Conservation (phyloP, 2,797 vertebrate species). For the Sardinella longiceps region DNA sequence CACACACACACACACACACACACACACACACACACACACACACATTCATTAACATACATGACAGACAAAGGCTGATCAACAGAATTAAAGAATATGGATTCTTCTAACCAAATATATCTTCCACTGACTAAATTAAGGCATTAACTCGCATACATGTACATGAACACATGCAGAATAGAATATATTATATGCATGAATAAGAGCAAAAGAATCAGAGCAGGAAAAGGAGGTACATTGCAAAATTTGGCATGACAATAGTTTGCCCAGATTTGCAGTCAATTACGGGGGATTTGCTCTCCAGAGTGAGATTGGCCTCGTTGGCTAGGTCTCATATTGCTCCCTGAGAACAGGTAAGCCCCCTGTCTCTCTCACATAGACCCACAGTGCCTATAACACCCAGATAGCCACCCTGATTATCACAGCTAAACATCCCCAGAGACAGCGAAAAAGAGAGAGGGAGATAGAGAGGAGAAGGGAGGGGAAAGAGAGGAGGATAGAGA, state of each 20-base stretch:
- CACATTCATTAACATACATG: background rate
- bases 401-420: slow-evolving; percentile 49
- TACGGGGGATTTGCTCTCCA: slow-evolving; percentile 74
- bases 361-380: slow-evolving; percentile 42
- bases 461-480: background rate
- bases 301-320: slow-evolving; percentile 44
- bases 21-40: background rate
- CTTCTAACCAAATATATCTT: no score
- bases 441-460: background rate
- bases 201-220: slow-evolving; percentile 6
- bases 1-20: background rate
- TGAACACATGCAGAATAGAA: background rate
- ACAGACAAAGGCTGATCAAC: no score
- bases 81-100: no score
- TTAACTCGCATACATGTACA: background rate
- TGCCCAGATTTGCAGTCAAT: slow-evolving; percentile 79
- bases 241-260: slow-evolving; percentile 53
- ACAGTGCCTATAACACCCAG: background rate
- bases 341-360: slow-evolving; percentile 72
- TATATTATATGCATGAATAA: slow-evolving; percentile 17
- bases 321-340: slow-evolving; percentile 72
- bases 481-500: background rate
- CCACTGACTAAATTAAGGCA: no score
- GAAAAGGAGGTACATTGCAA: slow-evolving; percentile 20
- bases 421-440: slow-evolving; percentile 44